Evolutionary conservation across 2,797 vertebrate species (phyloP), one percentile per base, ranked within the genome.

Genomic region (Cossypha dichroa): DNA sequence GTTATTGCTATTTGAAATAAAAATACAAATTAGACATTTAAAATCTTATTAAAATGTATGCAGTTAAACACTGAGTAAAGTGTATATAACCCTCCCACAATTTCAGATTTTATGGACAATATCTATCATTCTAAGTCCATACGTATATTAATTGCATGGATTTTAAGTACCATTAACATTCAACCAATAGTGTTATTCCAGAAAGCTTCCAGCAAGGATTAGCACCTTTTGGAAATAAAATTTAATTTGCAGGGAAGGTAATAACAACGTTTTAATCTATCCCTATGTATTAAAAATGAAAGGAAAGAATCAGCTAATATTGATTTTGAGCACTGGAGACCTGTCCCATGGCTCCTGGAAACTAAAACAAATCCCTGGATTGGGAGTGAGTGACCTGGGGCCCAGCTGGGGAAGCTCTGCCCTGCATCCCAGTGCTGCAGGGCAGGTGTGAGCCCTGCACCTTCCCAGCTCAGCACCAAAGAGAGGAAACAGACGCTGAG

Each of bases 201-300:
- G 56, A 79, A 94, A 90, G 94, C 90, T 95, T 96, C 91, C 85
- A 97, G 87, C 84, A 89, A 95, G 85, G 90, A 96, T 93, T 96
- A 95, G 26, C 78, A 75, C 51, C 80, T 95, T 94, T 91, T 81
- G 72, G 68, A 96, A 96, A 83, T 46, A 81, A 88, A 96, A 97
- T 88, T 85, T 96, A 97, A 97, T 95, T 93, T 78, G 74, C 78
- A 85, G 49, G 43, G 66, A 94, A 73, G 75, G 87, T 70, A 94
- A 95, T 82, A 51, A 74, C 72, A 92, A 67, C 68, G 56, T 75
- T 88, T 94, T 63, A 76, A 77, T 95, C 60, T 87, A 90, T 36
- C 69, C 83, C 77, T 77, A 74, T 67, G 46, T 22, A 82, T 69
- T 94, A 94, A 90, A 91, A 87, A 72, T 63, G 40, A 90, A 93